These are phyloP conservation scores for Aix galericulata DNA, from an alignment of 2,113 vertebrate species.

Conservation along the genomic window DNA sequence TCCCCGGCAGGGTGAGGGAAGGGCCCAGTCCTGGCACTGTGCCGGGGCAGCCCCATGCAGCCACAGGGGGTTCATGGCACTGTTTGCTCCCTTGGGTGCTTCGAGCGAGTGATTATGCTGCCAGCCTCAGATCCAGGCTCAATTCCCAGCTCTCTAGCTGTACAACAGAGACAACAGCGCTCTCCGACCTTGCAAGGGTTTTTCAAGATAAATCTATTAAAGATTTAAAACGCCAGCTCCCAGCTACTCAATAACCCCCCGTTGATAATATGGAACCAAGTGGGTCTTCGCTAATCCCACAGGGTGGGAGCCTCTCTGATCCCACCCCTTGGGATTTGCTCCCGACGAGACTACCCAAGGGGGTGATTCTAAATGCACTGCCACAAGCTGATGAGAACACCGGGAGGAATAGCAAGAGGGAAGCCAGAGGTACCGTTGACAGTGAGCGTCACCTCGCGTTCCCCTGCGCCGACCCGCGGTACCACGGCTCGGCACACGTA, in stretches of 20 bases:
- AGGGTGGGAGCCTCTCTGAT: neutral
- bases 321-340: neutral
- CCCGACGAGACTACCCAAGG: neutral
- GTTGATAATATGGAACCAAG: neutral
- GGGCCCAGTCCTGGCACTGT: neutral
- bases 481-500: constrained; percentile 96
- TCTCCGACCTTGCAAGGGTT: neutral
- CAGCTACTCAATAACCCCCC: constrained; percentile 20
- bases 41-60: neutral
- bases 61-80: neutral
- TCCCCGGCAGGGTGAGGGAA: neutral
- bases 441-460: constrained; percentile 93
- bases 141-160: constrained; percentile 18
- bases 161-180: neutral
- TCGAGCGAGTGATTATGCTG: neutral
- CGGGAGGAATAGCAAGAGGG: neutral
- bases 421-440: constrained; percentile 89
- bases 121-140: neutral
- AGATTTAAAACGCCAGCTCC: constrained; percentile 36
- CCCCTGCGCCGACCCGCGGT: constrained; percentile 91
- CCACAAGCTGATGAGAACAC: rapidly evolving
- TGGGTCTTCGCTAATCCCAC: rapidly evolving
- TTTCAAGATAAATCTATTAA: constrained; percentile 50
- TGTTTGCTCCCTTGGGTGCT: neutral
- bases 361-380: neutral